Evolutionary conservation across 2,113 vertebrate genomes (phyloP), one percentile per base, ranked within the genome.

Genomic region (Rhadina sibilatrix): DNA sequence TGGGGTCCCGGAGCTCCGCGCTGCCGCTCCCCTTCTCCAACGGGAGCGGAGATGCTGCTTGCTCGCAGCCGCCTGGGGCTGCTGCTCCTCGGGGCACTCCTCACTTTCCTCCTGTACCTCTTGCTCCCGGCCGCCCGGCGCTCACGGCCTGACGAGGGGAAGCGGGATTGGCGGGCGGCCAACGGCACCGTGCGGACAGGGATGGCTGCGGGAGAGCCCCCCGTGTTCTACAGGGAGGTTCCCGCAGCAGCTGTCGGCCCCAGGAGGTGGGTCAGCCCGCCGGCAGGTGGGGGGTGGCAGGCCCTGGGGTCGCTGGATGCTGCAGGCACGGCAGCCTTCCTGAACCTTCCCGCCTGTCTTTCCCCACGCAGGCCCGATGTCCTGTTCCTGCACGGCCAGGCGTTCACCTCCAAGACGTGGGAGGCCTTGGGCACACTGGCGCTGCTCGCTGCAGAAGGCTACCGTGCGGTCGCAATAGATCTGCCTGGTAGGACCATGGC

Each of bases 391-490:
- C 99, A 99, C 2, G 99, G 99, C 37, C 99, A 99, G 91, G 98
- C 99, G 3, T 99, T 99, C 97, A 99, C 97, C 66, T 99, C 99
- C 21, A 98, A 97, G 96, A 99, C 98, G 0, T 99, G 99, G 99
- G 99, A 99, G 87, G 98, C 98, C 75, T 95, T 99, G 69, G 99
- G 99, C 30, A 99, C 99, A 0, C 98, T 99, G 97, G 96, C 98
- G 2, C 95, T 99, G n/a, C 97, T 99, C 15, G 98, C 99, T 0
- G 96, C 96, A 30, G 98, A 98, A 74, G 99, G 99, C 66, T 99
- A 99, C 95, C 98, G 98, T 47, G 98, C 98, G 0, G 92, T 99
- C 5, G 99, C 99, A 4, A 97, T 99, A 95, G 99, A 99, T 92
- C 98, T 99, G 87, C 99, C 99, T 17, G 99, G 99, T 99, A 98